A percentile compares a stretch with the other conserved stretches of the same genome.
Conservation (phyloP, 1,140 invertebrate species). For the Anastrepha ludens region DNA sequence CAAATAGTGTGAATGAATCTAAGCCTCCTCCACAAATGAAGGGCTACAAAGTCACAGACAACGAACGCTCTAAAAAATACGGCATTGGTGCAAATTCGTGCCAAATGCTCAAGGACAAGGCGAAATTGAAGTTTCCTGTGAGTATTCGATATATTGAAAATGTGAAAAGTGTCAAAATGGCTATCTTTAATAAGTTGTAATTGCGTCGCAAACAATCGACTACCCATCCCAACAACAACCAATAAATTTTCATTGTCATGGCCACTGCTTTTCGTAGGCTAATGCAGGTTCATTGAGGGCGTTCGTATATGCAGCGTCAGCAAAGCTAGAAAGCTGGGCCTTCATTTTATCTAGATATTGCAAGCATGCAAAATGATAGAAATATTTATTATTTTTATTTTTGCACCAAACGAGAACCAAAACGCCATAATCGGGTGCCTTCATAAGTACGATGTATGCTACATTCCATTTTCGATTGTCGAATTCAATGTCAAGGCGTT, state of each 20-base stretch:
- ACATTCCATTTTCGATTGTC: slow-evolving; percentile 17
- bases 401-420: background rate
- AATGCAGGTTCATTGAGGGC: background rate
- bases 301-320: background rate
- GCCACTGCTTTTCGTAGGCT: background rate
- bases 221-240: background rate
- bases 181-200: background rate
- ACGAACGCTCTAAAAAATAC: slow-evolving; percentile 79
- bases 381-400: no score
- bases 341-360: no score
- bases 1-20: background rate
- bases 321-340: background rate
- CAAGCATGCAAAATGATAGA: no score
- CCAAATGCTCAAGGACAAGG: slow-evolving; percentile 79
- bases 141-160: slow-evolving; percentile 68
- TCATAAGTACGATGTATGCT: background rate
- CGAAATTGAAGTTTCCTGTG: slow-evolving; percentile 81
- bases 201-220: background rate
- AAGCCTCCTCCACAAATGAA: slow-evolving; percentile 74
- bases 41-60: slow-evolving; percentile 84
- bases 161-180: background rate
- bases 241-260: background rate
- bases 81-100: slow-evolving; percentile 81
- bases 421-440: background rate
- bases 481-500: slow-evolving; percentile 61